Percentiles rank a stretch among this genome's conserved stretches.
phyloP scores from a whole-genome alignment of 2,888 invertebrate species.

The Lycophotia porphyrea region DNA sequence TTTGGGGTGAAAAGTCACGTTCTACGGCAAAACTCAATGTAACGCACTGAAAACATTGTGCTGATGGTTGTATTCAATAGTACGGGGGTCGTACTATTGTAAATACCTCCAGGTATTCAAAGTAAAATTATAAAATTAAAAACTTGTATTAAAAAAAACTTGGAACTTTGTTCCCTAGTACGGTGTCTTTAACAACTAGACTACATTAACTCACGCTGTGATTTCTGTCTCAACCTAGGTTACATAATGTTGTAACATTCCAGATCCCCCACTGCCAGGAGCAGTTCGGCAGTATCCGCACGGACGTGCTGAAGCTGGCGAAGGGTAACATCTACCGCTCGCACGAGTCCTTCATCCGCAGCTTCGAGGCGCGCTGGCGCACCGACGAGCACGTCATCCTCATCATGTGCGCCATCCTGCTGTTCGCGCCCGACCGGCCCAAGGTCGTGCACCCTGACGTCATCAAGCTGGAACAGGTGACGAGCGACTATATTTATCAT shows the following conservation, averaged over 20 bases:
- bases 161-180: too few relatives aligned
- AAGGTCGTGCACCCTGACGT: conserved; percentile 96
- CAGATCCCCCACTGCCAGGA: conserved; percentile 95
- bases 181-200: too few relatives aligned
- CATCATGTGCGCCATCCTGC: conserved; percentile 96
- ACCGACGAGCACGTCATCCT: conserved; percentile 97
- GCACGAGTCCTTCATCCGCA: conserved; percentile 95
- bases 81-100: too few relatives aligned
- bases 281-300: conserved; percentile 94
- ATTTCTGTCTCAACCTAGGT: not conserved
- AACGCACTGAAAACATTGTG: too few relatives aligned
- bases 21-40: too few relatives aligned
- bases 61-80: too few relatives aligned
- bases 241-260: not conserved
- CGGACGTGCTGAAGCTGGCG: conserved; percentile 97
- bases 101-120: too few relatives aligned
- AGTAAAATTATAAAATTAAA: too few relatives aligned
- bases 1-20: too few relatives aligned
- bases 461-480: conserved; percentile 95
- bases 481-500: not conserved
- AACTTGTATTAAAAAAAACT: too few relatives aligned
- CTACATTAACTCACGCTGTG: too few relatives aligned
- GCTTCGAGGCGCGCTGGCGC: conserved; percentile 96
- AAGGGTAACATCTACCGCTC: conserved; percentile 96
- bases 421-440: conserved; percentile 96